Conservation (phyloP, 2,113 vertebrate species). For the Sinocyclocheilus anshuiensis region DNA sequence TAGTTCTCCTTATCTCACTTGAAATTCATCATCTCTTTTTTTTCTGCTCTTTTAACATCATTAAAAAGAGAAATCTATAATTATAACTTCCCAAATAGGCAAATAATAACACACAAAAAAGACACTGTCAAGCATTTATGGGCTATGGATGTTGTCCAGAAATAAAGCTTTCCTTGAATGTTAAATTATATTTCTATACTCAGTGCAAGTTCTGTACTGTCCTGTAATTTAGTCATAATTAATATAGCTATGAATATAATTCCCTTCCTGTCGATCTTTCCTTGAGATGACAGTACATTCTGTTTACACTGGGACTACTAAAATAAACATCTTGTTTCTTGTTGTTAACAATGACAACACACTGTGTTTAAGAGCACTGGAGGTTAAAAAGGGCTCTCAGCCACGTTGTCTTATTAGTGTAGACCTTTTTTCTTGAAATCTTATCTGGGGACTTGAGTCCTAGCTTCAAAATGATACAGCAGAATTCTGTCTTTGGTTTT, state of each 20-base stretch:
- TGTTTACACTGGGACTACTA: neutral
- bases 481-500: constrained; percentile 7
- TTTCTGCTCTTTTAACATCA: neutral
- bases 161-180: neutral
- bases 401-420: neutral
- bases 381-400: neutral
- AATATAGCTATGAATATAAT: neutral
- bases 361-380: neutral
- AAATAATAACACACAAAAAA: neutral
- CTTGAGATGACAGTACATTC: neutral
- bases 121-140: neutral
- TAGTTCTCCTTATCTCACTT: neutral
- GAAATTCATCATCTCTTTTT: neutral
- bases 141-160: neutral
- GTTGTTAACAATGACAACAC: neutral
- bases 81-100: neutral
- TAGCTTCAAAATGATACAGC: constrained; percentile 3
- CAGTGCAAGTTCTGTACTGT: neutral
- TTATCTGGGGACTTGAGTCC: constrained; percentile 13
- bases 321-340: neutral
- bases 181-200: neutral
- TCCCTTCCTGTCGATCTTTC: neutral
- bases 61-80: neutral
- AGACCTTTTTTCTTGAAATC: constrained; percentile 9
- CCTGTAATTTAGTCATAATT: neutral